These are phyloP conservation scores for Hydraecia micacea DNA, from an alignment of 2,888 invertebrate species.

Conservation along the genomic window DNA sequence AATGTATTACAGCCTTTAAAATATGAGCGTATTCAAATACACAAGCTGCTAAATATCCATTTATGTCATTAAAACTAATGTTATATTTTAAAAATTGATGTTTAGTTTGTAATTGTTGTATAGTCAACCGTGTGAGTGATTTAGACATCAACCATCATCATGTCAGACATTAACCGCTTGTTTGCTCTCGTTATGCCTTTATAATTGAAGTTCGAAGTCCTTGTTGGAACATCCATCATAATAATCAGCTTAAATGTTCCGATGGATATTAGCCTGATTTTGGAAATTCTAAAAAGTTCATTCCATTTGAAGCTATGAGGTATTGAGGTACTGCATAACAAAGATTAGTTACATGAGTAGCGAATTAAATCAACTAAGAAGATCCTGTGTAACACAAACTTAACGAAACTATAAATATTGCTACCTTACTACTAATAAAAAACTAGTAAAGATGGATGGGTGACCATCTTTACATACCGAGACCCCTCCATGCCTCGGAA, in stretches of 20 bases:
- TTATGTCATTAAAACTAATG: conserved; percentile 37
- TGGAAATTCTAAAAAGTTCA: conserved; percentile 2
- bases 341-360: not conserved
- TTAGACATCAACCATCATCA: conserved; percentile 32
- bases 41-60: conserved; percentile 7
- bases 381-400: not conserved
- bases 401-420: not conserved
- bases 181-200: conserved; percentile 56
- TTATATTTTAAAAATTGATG: conserved; percentile 9
- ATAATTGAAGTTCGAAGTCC: conserved; percentile 44
- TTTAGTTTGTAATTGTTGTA: not conserved
- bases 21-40: not conserved
- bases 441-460: no score
- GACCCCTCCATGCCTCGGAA: no score
- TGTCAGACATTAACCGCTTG: conserved; percentile 34
- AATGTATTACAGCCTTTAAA: conserved; percentile 1
- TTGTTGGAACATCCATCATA: conserved; percentile 21
- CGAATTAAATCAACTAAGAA: not conserved
- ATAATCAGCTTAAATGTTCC: conserved; percentile 5
- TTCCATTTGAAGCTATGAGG: not conserved
- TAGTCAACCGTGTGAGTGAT: conserved; percentile 9
- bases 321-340: not conserved
- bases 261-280: conserved; percentile 4
- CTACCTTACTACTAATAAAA: not conserved
- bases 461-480: no score